phyloP scores from a whole-genome alignment of 2,888 invertebrate genomes.

The Dasypogon diadema region DNA sequence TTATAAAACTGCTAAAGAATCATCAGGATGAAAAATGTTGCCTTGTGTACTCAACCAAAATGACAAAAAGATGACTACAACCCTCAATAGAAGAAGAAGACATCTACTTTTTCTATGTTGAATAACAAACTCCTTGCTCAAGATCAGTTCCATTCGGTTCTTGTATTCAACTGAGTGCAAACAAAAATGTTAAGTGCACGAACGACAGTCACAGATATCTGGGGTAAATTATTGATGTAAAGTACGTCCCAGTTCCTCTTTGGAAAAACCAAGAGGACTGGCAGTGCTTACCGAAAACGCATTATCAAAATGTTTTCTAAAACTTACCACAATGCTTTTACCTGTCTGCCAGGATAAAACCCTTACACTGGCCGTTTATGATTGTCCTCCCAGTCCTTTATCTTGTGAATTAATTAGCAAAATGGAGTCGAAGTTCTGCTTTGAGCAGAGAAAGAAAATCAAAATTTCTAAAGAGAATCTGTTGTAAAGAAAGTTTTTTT shows the following conservation, averaged over 20 bases:
- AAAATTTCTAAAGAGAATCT: constrained; percentile 1
- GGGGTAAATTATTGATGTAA: constrained; percentile 22
- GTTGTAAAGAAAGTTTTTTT: constrained; percentile 7
- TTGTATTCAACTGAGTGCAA: neutral
- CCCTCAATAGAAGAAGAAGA: neutral
- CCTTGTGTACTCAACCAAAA: neutral
- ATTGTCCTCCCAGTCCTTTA: neutral
- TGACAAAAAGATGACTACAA: neutral
- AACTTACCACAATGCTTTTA: constrained; percentile 36
- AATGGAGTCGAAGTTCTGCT: constrained; percentile 21
- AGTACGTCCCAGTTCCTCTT: neutral
- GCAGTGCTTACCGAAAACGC: constrained; percentile 6
- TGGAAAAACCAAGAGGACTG: neutral
- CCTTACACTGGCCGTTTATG: neutral
- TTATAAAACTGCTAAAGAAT: constrained; percentile 7
- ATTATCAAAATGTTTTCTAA: neutral
- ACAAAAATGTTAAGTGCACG: neutral
- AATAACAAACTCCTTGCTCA: neutral
- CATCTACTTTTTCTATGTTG: neutral
- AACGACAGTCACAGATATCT: constrained; percentile 9
- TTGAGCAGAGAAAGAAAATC: constrained; percentile 14
- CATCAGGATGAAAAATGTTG: constrained; percentile 15
- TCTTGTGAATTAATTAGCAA: constrained; percentile 38
- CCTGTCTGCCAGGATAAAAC: constrained; percentile 7
- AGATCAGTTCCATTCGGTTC: neutral